These are phyloP conservation scores for Brenthis ino DNA, from an alignment of 2,888 invertebrate species.

Conservation along the genomic window DNA sequence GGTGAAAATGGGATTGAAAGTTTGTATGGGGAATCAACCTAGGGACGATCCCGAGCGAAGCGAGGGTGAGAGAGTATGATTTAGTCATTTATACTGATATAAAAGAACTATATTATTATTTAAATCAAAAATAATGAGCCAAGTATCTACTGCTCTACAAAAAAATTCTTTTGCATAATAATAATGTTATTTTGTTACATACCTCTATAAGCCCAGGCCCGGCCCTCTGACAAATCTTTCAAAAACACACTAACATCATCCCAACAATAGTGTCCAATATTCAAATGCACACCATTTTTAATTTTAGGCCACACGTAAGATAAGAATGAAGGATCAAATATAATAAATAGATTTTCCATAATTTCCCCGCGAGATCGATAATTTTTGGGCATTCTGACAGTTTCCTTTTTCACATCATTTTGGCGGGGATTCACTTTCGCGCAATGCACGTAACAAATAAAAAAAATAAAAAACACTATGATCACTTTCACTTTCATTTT, in stretches of 20 bases:
- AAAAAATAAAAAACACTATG: slow-evolving; percentile 41
- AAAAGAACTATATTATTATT: no score
- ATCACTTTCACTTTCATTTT: slow-evolving; percentile 40
- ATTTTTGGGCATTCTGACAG: slow-evolving; percentile 46
- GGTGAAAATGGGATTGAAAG: no score
- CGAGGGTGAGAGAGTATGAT: no score
- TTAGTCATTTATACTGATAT: no score
- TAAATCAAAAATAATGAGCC: no score
- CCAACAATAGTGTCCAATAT: slow-evolving; percentile 68
- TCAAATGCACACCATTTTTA: slow-evolving; percentile 65
- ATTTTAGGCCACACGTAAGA: slow-evolving; percentile 74
- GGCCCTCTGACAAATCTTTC: slow-evolving; percentile 67
- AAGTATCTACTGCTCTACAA: no score
- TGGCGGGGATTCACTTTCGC: slow-evolving; percentile 43
- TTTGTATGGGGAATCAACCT: no score
- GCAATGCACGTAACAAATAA: slow-evolving; percentile 41
- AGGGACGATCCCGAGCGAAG: no score
- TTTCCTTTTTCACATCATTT: slow-evolving; percentile 51
- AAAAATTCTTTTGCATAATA: not conserved
- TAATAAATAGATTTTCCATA: slow-evolving; percentile 67
- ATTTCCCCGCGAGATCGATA: slow-evolving; percentile 54
- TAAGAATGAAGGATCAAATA: slow-evolving; percentile 73
- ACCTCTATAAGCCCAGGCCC: slow-evolving; percentile 79
- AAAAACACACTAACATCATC: slow-evolving; percentile 69
- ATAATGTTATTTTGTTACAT: slow-evolving; percentile 46